Percentiles rank a stretch among this genome's conserved stretches.
Evolutionary conservation across 2,888 invertebrate species (phyloP).

Genomic region (Tuta absoluta): DNA sequence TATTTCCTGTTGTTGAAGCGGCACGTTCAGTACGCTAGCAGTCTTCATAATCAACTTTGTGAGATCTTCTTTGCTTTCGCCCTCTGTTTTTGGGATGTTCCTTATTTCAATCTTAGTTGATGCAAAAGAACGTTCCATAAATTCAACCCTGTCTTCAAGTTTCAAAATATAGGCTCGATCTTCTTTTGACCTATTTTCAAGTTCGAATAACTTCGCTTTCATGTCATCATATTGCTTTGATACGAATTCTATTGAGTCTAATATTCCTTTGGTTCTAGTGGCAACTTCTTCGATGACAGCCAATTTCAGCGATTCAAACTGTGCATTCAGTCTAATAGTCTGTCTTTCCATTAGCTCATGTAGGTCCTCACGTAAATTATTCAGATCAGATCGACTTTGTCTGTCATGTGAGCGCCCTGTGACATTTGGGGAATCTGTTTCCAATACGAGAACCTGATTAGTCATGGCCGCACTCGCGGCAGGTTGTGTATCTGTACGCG

Average conservation of each 20-base stretch:
- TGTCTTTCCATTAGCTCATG: no score
- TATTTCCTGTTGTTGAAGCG: not conserved
- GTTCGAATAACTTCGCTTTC: not conserved
- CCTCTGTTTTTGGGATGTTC: not conserved
- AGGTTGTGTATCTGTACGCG: no score
- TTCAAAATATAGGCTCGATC: not conserved
- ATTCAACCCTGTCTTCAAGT: not conserved
- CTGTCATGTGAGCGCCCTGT: no score
- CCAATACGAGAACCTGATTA: no score
- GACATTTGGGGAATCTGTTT: no score
- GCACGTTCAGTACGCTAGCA: not conserved
- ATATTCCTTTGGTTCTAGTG: not conserved
- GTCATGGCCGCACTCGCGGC: no score
- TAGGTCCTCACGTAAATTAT: no score
- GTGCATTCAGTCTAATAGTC: no score
- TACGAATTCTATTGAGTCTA: not conserved
- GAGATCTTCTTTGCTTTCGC: not conserved
- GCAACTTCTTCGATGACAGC: no score
- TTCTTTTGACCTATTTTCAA: not conserved
- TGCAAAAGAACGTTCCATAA: not conserved
- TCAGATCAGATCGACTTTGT: no score
- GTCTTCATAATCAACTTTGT: not conserved
- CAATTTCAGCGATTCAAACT: no score
- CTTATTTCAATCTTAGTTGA: not conserved
- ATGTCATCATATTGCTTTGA: not conserved